Percentiles rank a stretch among this genome's conserved stretches.
phyloP scores from a whole-genome alignment of 2,888 invertebrate species.

The Cephus runcator region DNA sequence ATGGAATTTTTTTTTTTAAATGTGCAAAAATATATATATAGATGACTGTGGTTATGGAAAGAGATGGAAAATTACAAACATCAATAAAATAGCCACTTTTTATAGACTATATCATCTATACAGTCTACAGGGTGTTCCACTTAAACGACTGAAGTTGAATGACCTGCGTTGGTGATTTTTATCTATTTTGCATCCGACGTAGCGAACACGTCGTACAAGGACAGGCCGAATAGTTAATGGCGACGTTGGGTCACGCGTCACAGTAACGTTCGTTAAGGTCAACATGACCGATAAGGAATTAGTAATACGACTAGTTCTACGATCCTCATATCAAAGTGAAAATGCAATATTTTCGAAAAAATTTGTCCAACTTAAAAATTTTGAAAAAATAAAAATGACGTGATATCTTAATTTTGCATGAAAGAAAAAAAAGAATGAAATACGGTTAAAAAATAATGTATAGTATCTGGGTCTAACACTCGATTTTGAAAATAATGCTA shows the following conservation, averaged over 20 bases:
- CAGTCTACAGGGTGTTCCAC: conserved; percentile 9
- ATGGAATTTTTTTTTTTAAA: background rate
- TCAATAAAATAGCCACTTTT: conserved; percentile 10
- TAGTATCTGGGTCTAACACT: background rate
- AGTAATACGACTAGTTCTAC: background rate
- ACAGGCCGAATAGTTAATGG: background rate
- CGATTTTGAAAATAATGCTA: background rate
- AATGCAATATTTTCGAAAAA: background rate
- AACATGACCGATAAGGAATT: background rate
- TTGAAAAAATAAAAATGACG: background rate
- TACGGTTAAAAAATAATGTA: background rate
- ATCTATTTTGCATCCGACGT: background rate
- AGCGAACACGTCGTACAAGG: background rate
- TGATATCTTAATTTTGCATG: too few species aligned
- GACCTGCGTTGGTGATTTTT: conserved; percentile 10
- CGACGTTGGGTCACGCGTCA: background rate
- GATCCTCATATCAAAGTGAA: background rate
- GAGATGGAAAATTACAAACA: conserved; percentile 13
- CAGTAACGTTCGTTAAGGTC: background rate
- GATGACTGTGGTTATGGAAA: background rate
- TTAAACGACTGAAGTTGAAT: conserved; percentile 12
- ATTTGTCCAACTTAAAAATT: background rate
- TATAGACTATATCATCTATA: background rate
- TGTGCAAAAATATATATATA: background rate
- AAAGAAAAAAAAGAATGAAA: background rate